These are phyloP conservation scores for Mesoligia furuncula DNA, from an alignment of 2,888 invertebrate species.

Conservation along the genomic window DNA sequence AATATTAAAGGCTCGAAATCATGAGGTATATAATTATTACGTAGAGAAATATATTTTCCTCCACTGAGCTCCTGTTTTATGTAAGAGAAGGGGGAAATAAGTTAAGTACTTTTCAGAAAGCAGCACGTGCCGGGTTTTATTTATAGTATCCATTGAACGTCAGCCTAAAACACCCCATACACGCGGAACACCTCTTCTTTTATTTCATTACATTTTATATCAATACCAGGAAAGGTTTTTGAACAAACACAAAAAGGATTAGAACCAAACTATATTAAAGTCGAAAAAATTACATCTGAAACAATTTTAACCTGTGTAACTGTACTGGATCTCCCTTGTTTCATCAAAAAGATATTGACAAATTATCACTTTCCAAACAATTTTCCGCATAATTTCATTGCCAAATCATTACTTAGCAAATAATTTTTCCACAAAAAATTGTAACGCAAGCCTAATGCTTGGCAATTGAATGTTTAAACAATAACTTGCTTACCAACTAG, in stretches of 20 bases:
- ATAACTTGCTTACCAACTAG: too few relatives aligned
- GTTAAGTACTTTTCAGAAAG: not conserved
- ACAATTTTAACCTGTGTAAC: not conserved
- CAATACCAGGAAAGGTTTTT: constrained; percentile 5
- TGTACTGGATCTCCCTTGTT: too few relatives aligned
- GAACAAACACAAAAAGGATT: too few relatives aligned
- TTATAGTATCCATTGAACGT: constrained; percentile 15
- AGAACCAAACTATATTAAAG: not conserved
- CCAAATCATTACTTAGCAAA: too few relatives aligned
- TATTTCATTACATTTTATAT: constrained; percentile 14
- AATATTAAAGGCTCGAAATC: not conserved
- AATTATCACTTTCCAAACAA: too few relatives aligned
- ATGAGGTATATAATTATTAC: not conserved
- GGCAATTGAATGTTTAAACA: too few relatives aligned
- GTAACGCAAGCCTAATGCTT: too few relatives aligned
- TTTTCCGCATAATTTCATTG: too few relatives aligned
- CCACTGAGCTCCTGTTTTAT: constrained; percentile 8
- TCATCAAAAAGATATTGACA: too few relatives aligned
- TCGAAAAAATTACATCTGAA: not conserved
- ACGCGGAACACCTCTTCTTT: constrained; percentile 13
- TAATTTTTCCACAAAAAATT: too few relatives aligned
- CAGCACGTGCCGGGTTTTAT: constrained; percentile 34
- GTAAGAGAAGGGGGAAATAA: constrained; percentile 5
- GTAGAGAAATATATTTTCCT: constrained; percentile 9
- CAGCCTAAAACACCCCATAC: not conserved